phyloP scores from a whole-genome alignment of 2,113 vertebrate species.

The Eulemur macaco region DNA sequence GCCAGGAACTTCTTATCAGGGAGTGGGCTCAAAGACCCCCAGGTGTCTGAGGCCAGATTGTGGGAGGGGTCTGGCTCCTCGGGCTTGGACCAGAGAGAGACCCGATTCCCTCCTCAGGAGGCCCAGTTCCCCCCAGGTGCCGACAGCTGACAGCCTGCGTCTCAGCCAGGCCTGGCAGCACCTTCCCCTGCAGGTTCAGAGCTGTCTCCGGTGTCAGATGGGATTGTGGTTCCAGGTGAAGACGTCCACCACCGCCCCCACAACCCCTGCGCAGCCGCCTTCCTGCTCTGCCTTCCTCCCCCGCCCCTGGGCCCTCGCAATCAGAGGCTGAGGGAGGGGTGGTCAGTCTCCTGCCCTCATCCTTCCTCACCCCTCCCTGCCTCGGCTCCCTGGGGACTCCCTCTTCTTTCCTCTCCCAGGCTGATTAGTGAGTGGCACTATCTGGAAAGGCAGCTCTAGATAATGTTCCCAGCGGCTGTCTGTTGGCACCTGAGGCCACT shows the following conservation, averaged over 20 bases:
- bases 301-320: neutral
- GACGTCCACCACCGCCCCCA: neutral
- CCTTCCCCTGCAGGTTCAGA: neutral
- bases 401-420: neutral
- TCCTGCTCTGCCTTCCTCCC: neutral
- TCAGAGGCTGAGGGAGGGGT: neutral
- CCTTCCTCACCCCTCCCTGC: neutral
- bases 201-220: conserved; percentile 5
- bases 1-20: neutral
- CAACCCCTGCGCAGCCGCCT: neutral
- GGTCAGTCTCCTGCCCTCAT: neutral
- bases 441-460: conserved; percentile 24
- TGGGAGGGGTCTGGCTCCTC: neutral
- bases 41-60: neutral
- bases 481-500: neutral
- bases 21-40: neutral
- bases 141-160: neutral
- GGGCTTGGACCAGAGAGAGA: neutral
- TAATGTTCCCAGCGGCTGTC: neutral
- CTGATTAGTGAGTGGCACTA: neutral
- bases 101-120: neutral
- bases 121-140: neutral
- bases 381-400: neutral
- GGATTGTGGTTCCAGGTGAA: conserved; percentile 12
- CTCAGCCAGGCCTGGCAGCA: neutral